Evolutionary conservation across 1,140 invertebrate genomes (phyloP).

Genomic region (Drosophila pandora): DNA sequence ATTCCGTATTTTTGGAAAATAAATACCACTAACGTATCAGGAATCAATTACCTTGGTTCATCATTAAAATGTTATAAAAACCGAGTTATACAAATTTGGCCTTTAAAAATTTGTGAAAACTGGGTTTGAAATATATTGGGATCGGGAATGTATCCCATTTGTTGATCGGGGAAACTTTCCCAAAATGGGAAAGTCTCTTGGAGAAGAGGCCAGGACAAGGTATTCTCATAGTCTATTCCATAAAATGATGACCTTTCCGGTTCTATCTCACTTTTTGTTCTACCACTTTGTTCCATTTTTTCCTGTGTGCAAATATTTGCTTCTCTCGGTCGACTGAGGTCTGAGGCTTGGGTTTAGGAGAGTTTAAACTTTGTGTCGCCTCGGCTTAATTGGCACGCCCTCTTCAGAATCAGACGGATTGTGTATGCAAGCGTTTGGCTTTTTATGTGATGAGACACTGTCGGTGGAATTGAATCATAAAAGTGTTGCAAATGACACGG

Average conservation of each 20-base stretch:
- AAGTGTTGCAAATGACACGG: constrained; percentile 74
- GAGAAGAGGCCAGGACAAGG: background rate
- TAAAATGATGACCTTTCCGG: background rate
- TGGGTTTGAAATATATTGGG: too few species aligned
- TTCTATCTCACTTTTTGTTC: background rate
- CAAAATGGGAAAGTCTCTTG: too few species aligned
- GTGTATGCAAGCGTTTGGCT: constrained; percentile 43
- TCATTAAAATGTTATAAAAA: too few species aligned
- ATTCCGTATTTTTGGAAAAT: too few species aligned
- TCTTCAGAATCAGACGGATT: constrained; percentile 15
- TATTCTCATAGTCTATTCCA: background rate
- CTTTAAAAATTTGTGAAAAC: too few species aligned
- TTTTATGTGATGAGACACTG: constrained; percentile 45
- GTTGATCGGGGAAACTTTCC: too few species aligned
- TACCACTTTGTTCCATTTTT: constrained; percentile 18
- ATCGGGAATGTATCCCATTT: too few species aligned
- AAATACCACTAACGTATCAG: too few species aligned
- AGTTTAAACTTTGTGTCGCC: constrained; percentile 53
- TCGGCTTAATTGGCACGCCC: constrained; percentile 57
- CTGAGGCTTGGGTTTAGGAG: constrained; percentile 3
- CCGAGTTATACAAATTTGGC: too few species aligned
- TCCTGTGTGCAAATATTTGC: constrained; percentile 49
- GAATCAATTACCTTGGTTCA: too few species aligned
- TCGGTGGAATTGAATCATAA: constrained; percentile 69
- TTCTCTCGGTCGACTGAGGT: constrained; percentile 46